Percentiles rank a stretch among this genome's conserved stretches.
Evolutionary conservation across 2,888 invertebrate species (phyloP).

Genomic region (Callimorpha dominula): DNA sequence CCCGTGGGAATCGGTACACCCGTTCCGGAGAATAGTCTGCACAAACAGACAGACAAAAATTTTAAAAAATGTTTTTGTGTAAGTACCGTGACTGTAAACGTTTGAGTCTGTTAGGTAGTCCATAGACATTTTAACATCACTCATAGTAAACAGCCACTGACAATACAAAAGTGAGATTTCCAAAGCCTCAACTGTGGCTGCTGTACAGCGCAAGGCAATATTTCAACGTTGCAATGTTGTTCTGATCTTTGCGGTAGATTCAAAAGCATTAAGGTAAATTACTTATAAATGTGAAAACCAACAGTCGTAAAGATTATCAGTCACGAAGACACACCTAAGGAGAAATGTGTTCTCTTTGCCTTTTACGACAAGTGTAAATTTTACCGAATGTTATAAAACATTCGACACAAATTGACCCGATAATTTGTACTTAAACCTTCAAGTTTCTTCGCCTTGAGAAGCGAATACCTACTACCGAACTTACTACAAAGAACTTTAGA

Average conservation of each 20-base stretch:
- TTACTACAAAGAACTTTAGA: no score
- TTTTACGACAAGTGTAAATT: constrained; percentile 1
- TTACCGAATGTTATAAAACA: constrained; percentile 2
- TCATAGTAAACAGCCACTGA: neutral
- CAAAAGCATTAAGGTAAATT: constrained; percentile 6
- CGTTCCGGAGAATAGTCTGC: no score
- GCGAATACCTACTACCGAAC: no score
- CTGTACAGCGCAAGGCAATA: neutral
- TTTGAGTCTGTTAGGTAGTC: no score
- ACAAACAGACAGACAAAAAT: no score
- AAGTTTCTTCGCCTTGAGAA: neutral
- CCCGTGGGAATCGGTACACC: no score
- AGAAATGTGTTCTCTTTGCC: neutral
- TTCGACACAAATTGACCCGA: neutral
- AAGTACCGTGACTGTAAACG: no score
- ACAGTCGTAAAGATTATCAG: constrained; percentile 8
- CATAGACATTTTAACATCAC: neutral
- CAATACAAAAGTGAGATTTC: constrained; percentile 1
- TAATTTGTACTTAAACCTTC: neutral
- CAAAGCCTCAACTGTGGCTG: neutral
- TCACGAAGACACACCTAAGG: neutral
- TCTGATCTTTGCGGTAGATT: constrained; percentile 5
- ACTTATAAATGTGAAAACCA: constrained; percentile 16
- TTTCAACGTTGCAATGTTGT: constrained; percentile 1
- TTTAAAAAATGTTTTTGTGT: no score